Evolutionary conservation across 2,888 invertebrate species (phyloP).

Genomic region (Tachina lurida): DNA sequence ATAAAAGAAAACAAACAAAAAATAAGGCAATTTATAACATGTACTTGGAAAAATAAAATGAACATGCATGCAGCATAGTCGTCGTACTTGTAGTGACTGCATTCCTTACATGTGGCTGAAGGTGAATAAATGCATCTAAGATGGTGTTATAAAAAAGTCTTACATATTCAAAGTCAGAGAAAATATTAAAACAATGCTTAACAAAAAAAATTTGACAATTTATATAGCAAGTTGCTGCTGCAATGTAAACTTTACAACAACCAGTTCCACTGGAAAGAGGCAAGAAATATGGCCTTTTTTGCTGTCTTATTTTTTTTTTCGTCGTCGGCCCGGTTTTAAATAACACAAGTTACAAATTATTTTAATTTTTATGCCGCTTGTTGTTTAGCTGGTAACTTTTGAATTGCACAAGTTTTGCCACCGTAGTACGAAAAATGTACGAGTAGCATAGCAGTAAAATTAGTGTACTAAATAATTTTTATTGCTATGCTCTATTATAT

Average conservation of each 20-base stretch:
- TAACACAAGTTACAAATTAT: constrained; percentile 65
- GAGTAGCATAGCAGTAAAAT: no score
- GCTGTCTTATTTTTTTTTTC: constrained; percentile 21
- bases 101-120: constrained; percentile 54
- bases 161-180: constrained; percentile 52
- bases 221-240: constrained; percentile 39
- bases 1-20: constrained; percentile 36
- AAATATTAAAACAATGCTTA: constrained; percentile 64
- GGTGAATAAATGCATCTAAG: constrained; percentile 39
- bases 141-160: constrained; percentile 14
- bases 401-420: background rate
- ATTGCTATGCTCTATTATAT: no score
- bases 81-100: constrained; percentile 25
- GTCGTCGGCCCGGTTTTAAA: constrained; percentile 49
- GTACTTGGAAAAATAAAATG: constrained; percentile 75
- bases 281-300: constrained; percentile 58
- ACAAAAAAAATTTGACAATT: constrained; percentile 47
- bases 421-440: background rate
- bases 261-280: constrained; percentile 49
- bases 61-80: constrained; percentile 73
- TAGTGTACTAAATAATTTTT: no score
- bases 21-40: constrained; percentile 57
- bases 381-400: constrained; percentile 1
- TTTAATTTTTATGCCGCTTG: constrained; percentile 31
- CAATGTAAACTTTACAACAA: constrained; percentile 33